phyloP scores from a whole-genome alignment of 2,113 vertebrate species.

The Tyrannus savana region DNA sequence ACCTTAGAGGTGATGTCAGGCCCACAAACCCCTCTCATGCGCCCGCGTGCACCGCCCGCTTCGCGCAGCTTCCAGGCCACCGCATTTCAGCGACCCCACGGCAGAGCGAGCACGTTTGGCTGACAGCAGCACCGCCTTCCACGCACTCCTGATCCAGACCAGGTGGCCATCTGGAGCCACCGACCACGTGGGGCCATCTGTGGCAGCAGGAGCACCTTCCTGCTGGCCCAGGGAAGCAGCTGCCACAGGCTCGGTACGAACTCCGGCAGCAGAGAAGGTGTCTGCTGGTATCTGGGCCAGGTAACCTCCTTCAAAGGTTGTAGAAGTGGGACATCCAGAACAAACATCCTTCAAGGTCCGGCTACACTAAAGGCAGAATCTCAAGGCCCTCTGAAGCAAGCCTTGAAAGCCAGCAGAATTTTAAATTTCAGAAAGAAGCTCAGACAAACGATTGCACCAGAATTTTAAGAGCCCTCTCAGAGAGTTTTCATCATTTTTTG shows the following conservation, averaged over 20 bases:
- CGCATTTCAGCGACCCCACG: rapidly evolving
- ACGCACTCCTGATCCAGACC: rapidly evolving
- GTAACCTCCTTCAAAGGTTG: not conserved
- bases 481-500: not conserved
- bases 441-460: not conserved
- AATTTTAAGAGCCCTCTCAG: not conserved
- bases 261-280: not conserved
- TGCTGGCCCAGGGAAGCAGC: not conserved
- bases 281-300: not conserved
- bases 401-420: not conserved
- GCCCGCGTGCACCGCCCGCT: rapidly evolving
- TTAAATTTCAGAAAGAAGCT: not conserved
- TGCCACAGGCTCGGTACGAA: not conserved
- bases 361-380: not conserved
- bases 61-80: not conserved
- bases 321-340: not conserved
- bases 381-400: not conserved
- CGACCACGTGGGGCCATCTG: not conserved
- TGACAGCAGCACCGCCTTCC: not conserved
- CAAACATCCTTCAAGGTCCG: not conserved
- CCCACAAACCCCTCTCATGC: not conserved
- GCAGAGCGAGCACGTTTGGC: not conserved
- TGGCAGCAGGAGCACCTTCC: not conserved
- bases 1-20: rapidly evolving
- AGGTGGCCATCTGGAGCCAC: not conserved